Evolutionary conservation across 2,888 invertebrate genomes (phyloP).

Genomic region (Drosophila kanekoi): DNA sequence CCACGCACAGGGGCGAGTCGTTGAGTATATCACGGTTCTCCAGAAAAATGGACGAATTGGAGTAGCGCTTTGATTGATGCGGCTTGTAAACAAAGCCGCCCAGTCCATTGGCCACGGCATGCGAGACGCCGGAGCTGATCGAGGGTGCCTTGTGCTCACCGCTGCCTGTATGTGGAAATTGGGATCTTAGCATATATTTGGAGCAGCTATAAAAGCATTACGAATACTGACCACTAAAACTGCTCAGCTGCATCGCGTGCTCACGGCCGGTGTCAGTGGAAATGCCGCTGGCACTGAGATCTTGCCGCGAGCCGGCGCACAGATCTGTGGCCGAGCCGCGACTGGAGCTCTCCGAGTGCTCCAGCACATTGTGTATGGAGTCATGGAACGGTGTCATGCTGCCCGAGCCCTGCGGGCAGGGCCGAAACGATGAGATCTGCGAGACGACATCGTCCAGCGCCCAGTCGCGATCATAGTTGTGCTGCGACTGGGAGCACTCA

Average conservation of each 20-base stretch:
- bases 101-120: constrained; percentile 82
- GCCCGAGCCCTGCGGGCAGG: constrained; percentile 85
- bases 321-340: constrained; percentile 83
- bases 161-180: constrained; percentile 66
- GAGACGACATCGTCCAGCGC: constrained; percentile 85
- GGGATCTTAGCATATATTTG: neutral
- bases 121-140: constrained; percentile 82
- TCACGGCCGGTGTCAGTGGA: constrained; percentile 81
- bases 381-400: constrained; percentile 85
- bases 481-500: constrained; percentile 86
- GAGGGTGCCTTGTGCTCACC: constrained; percentile 83
- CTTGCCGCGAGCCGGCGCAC: constrained; percentile 83
- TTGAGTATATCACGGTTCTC: constrained; percentile 85
- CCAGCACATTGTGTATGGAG: constrained; percentile 85
- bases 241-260: constrained; percentile 81
- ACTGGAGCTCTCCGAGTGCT: constrained; percentile 83
- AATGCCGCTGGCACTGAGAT: constrained; percentile 83
- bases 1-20: constrained; percentile 74
- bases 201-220: no score
- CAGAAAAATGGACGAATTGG: constrained; percentile 85
- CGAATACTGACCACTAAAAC: constrained; percentile 77
- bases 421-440: constrained; percentile 85
- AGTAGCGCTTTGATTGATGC: constrained; percentile 82
- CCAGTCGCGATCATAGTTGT: constrained; percentile 85
- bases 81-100: constrained; percentile 82